Evolutionary conservation across 1,140 invertebrate species (phyloP).

Genomic region (Gonioctena quinquepunctata): DNA sequence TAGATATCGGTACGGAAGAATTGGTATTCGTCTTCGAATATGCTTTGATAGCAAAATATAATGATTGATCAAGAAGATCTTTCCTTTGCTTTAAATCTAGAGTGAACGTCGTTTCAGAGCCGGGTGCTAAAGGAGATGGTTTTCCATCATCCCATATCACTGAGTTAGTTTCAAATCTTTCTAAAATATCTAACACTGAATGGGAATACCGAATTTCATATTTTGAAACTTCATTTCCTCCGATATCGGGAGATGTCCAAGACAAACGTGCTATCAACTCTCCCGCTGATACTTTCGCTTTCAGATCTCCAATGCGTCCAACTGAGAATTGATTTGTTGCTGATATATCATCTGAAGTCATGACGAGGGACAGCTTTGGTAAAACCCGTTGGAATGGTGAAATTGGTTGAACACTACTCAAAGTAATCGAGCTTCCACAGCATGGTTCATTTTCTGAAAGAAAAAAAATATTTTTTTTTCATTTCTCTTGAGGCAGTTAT

Average conservation of each 20-base stretch:
- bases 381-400: slow-evolving; percentile 58
- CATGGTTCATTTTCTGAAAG: slow-evolving; percentile 50
- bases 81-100: slow-evolving; percentile 57
- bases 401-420: slow-evolving; percentile 53
- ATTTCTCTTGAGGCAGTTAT: too few species aligned
- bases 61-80: slow-evolving; percentile 55
- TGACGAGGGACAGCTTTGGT: slow-evolving; percentile 55
- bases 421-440: slow-evolving; percentile 58
- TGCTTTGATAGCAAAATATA: slow-evolving; percentile 62
- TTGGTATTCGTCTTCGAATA: slow-evolving; percentile 49
- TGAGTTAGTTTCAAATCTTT: slow-evolving; percentile 55
- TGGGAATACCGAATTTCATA: slow-evolving; percentile 59
- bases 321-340: slow-evolving; percentile 35
- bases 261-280: slow-evolving; percentile 56
- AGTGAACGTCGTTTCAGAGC: slow-evolving; percentile 56
- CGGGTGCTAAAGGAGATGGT: slow-evolving; percentile 54
- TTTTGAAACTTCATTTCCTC: slow-evolving; percentile 55
- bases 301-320: slow-evolving; percentile 59
- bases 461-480: too few species aligned
- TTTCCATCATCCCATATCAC: slow-evolving; percentile 50
- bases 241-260: slow-evolving; percentile 64
- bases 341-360: slow-evolving; percentile 51
- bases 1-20: slow-evolving; percentile 60
- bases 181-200: slow-evolving; percentile 55
- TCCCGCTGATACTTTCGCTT: slow-evolving; percentile 49